These are phyloP conservation scores for Forbesichthys agassizii DNA, from an alignment of 2,113 vertebrate genomes.

Conservation along the genomic window DNA sequence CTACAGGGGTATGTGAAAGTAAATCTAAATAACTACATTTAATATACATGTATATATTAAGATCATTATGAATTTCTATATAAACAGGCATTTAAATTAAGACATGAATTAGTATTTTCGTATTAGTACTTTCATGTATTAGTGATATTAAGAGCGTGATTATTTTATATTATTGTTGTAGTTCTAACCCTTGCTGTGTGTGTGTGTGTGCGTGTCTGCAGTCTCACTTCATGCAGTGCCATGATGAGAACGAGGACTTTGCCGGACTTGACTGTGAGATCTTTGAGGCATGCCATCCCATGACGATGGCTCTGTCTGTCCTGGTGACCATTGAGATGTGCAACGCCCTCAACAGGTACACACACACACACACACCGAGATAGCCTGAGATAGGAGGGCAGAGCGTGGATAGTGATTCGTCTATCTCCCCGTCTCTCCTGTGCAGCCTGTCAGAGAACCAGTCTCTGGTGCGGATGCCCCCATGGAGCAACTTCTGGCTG, in stretches of 20 bases:
- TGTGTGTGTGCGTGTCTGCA: constrained; percentile 45
- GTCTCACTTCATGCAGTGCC: constrained; percentile 97
- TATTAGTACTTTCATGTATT: too few relatives aligned
- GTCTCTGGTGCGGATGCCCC: constrained; percentile 89
- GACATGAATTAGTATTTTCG: too few relatives aligned
- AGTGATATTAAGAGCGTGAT: too few relatives aligned
- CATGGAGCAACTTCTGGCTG: constrained; percentile 92
- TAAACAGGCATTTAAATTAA: too few relatives aligned
- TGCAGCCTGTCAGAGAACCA: constrained; percentile 91
- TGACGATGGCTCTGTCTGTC: constrained; percentile 95
- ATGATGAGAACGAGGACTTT: constrained; percentile 81
- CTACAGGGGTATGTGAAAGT: too few relatives aligned
- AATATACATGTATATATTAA: too few relatives aligned
- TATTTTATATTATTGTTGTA: too few relatives aligned
- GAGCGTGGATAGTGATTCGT: background rate
- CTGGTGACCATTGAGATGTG: constrained; percentile 96
- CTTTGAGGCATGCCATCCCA: constrained; percentile 86
- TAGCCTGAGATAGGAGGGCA: background rate
- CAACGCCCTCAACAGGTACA: constrained; percentile 93
- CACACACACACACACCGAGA: background rate
- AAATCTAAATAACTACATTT: too few relatives aligned
- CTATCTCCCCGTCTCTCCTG: background rate
- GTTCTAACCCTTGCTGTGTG: background rate
- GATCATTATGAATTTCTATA: too few relatives aligned
- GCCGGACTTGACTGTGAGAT: constrained; percentile 81